Conservation (phyloP, 2,888 invertebrate species). For the Acheta domesticus region DNA sequence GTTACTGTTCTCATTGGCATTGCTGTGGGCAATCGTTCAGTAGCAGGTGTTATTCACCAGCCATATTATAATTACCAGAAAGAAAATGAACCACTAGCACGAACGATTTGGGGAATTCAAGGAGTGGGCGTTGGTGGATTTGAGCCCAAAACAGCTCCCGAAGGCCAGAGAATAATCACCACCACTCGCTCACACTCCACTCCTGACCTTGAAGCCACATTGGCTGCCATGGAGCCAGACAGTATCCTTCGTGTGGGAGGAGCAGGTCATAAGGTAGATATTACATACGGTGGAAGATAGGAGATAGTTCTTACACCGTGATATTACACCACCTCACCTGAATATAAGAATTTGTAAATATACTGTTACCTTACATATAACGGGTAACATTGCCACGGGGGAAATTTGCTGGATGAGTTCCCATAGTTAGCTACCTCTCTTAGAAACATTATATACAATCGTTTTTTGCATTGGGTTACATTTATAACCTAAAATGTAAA, state of each 20-base stretch:
- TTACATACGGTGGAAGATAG: no score
- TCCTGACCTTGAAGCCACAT: constrained; percentile 72
- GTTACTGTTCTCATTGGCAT: constrained; percentile 97
- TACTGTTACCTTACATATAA: no score
- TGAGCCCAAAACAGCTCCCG: constrained; percentile 53
- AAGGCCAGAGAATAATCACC: constrained; percentile 70
- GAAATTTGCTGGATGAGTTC: no score
- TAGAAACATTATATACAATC: no score
- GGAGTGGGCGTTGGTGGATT: constrained; percentile 76
- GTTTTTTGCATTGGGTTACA: no score
- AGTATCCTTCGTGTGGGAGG: constrained; percentile 88
- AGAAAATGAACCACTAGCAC: constrained; percentile 57
- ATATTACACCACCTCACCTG: no score
- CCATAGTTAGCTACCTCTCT: no score
- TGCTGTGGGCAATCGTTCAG: constrained; percentile 78
- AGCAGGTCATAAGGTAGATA: constrained; percentile 86
- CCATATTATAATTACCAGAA: constrained; percentile 76
- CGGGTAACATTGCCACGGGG: no score
- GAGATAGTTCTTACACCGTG: no score
- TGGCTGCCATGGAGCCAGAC: constrained; percentile 79
- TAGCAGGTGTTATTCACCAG: constrained; percentile 97
- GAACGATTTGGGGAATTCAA: constrained; percentile 93
- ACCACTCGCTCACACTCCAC: constrained; percentile 93
- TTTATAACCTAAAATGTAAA: no score
- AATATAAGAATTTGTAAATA: no score